These are phyloP conservation scores for Drosophila sordidula DNA, from an alignment of 2,888 invertebrate genomes.

Conservation along the genomic window DNA sequence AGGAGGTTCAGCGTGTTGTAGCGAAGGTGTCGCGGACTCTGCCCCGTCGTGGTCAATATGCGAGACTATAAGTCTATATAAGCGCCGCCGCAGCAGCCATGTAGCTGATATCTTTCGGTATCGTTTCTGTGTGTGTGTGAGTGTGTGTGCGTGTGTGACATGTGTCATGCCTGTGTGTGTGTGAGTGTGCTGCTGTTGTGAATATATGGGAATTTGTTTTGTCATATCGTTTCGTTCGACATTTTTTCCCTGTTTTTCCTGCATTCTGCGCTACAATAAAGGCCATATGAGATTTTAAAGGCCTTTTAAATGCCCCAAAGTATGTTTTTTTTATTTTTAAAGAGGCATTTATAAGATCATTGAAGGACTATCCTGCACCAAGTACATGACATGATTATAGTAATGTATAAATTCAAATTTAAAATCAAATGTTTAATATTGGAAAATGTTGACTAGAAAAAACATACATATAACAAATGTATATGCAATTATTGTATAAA, in stretches of 20 bases:
- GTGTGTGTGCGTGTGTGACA: constrained; percentile 35
- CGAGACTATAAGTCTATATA: constrained; percentile 78
- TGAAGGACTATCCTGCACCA: no score
- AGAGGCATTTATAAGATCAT: no score
- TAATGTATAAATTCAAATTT: no score
- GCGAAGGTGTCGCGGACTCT: constrained; percentile 71
- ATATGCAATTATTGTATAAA: no score
- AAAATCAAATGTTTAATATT: no score
- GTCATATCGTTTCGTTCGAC: constrained; percentile 72
- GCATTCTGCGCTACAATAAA: constrained; percentile 8
- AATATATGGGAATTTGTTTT: constrained; percentile 80
- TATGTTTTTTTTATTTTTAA: no score
- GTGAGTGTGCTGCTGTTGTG: constrained; percentile 59
- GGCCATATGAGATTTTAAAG: not conserved
- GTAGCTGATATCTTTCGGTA: constrained; percentile 61
- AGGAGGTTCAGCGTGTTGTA: constrained; percentile 31
- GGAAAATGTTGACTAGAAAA: no score
- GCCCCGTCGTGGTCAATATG: constrained; percentile 71
- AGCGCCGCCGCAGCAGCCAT: constrained; percentile 62
- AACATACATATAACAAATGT: no score
- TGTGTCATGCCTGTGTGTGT: constrained; percentile 36
- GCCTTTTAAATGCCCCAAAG: not conserved
- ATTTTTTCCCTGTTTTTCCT: constrained; percentile 29
- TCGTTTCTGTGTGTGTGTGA: constrained; percentile 34
- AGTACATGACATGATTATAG: no score